phyloP scores from a whole-genome alignment of 2,797 vertebrate species.

The Sebastiscus tertius region DNA sequence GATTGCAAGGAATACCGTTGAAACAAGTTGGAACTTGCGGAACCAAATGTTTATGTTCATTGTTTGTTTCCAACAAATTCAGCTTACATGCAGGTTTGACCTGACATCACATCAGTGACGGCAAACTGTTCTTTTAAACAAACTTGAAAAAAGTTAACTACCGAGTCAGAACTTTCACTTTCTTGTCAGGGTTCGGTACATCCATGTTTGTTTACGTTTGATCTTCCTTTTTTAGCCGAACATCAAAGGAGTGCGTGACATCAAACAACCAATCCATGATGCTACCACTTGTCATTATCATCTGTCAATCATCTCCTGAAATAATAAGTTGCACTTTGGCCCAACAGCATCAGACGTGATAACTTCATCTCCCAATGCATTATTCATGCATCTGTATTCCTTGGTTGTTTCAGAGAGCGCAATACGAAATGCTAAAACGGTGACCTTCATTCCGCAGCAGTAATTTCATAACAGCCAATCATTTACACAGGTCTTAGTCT shows the following conservation, averaged over 20 bases:
- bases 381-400: slow-evolving; percentile 52
- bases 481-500: slow-evolving; percentile 17
- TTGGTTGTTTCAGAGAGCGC: slow-evolving; percentile 1
- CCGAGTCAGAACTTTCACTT: slow-evolving; percentile 11
- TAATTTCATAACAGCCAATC: slow-evolving; percentile 19
- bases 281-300: slow-evolving; percentile 59
- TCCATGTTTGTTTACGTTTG: slow-evolving; percentile 45
- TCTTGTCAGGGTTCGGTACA: not conserved
- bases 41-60: not conserved
- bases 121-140: slow-evolving; percentile 14
- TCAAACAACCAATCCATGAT: slow-evolving; percentile 55
- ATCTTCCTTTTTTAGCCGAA: slow-evolving; percentile 24
- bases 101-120: not conserved
- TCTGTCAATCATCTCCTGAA: slow-evolving; percentile 68
- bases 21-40: not conserved
- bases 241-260: slow-evolving; percentile 61
- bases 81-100: slow-evolving; percentile 1
- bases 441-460: slow-evolving; percentile 41
- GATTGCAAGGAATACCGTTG: not conserved
- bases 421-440: slow-evolving; percentile 27
- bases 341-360: slow-evolving; percentile 36
- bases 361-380: slow-evolving; percentile 48
- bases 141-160: slow-evolving; percentile 24
- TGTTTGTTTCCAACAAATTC: not conserved
- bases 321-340: slow-evolving; percentile 46